Base-by-base conservation (phyloP, 2,888 invertebrate species). In the Caenorhabditis angaria region DNA sequence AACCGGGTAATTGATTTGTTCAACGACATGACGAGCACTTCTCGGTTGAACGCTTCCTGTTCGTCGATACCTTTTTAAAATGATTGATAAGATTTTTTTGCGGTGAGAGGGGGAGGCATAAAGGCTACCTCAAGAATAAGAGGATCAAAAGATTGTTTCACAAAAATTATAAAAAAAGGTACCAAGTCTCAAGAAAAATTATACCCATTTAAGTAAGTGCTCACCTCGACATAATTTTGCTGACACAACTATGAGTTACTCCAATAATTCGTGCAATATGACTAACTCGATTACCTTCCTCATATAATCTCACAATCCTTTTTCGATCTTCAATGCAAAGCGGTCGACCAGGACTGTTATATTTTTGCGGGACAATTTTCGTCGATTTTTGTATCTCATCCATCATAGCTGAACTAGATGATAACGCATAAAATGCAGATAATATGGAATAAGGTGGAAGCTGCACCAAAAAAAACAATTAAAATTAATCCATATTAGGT, bases 251-350 rank as follows among this genome's bases (percentile, higher is more conserved):
- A 61, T 84, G 84, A 12, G 84, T 84, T 24, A 83, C 83, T 4
- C 84, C 84, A 60, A 84, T 83, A 35, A 81, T 70, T 20, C 82
- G 65, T 1, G 84, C 84, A 59, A 84, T 84, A 61, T 84, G 84
- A 41, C 79, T 81, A 64, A 84, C 83, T 54, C 83, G 82, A 66
- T 78, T 73, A 25, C 84, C 83, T 70, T 81, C 72, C 59, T 84
- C 81, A 62, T 83, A 84, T 20, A 84, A 72, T 18, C 82, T 71
- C 22, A 84, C 78, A 25, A 84, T 84, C 50, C 71, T 70, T 41
- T 78, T 70, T 6, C 84, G 77, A 59, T 84, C 84, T 29, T 76
- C 71, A 73, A 84, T 80, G 8, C 79, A 83, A 59, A 84, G 63
- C 29, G 84, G 84, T 0, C 84, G 62, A 20, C 84, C 84, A 2